Evolutionary conservation across 2,888 invertebrate genomes (phyloP), one percentile per base, ranked within the genome.

Genomic region (Minunthozetes semirufus): DNA sequence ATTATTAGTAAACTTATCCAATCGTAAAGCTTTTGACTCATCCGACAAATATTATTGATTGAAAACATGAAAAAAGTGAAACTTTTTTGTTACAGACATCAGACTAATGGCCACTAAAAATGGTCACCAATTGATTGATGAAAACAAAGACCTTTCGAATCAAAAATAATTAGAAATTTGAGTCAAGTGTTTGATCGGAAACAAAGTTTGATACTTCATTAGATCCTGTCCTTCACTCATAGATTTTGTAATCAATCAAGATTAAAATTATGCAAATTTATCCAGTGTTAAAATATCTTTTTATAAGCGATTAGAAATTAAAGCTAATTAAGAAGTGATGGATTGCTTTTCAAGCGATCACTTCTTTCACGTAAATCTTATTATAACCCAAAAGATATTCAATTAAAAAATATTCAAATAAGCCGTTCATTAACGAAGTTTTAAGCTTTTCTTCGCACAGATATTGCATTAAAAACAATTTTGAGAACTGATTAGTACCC

Each of bases 281-380:
- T 42, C 42, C 5, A 42, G 13, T 42, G 42, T 42, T 42, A 19
- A 66, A n/a, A 61, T 61, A 33, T 66, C 27, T 38, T 66, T 17
- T 66, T 38, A 38, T 38, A 17, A 66, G 19, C 9, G 63, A 11
- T 19, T n/a, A 19, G 38, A 38, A 66, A 29, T 66, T 66, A 66
- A n/a, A 19, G 63, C 63, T 29, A 66, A 66, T 66, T 66, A 66
- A 66, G 38, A 15, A 66, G 63, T 66, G 63, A 66, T 66, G 63
- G 63, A 66, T 66, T 66, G 19, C 63, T 66, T 19, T 66, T 33
- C 63, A 9, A 38, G 33, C 38, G n/a, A 2, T 17, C 38, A 66
- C 29, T 66, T n/a, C 8, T 38, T 19, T 22, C 6, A 15, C 8
- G 38, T 17, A 38, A n/a, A 3, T 38, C n/a, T 38, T 15, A 27